These are phyloP conservation scores for Charadrius vociferus DNA, from an alignment of 2,113 vertebrate species.

Conservation along the genomic window DNA sequence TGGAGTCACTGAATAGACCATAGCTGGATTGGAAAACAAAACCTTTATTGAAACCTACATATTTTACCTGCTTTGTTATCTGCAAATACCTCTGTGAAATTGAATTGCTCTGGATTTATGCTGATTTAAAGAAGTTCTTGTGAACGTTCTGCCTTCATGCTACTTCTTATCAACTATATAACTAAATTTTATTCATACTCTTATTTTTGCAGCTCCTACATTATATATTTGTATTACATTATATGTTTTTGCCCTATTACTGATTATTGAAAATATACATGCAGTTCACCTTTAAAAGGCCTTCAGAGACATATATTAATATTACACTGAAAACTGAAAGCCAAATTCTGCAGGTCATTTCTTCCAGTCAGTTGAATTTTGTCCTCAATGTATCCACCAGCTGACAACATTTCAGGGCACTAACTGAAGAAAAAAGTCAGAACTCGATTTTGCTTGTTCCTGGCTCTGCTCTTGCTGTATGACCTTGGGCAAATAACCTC, in stretches of 20 bases:
- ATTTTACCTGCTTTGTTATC: neutral
- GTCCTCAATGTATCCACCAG: neutral
- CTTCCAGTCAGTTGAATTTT: neutral
- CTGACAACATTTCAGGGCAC: neutral
- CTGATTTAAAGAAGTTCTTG: neutral
- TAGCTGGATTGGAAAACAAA: neutral
- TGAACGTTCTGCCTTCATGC: neutral
- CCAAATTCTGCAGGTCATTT: neutral
- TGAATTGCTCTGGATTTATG: neutral
- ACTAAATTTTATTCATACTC: neutral
- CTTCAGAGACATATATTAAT: neutral
- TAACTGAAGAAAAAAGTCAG: neutral
- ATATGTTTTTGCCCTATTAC: neutral
- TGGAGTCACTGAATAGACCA: neutral
- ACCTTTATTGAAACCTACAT: neutral
- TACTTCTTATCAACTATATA: neutral
- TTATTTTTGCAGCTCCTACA: neutral
- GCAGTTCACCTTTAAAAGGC: neutral
- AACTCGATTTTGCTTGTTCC: neutral
- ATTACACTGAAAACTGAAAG: neutral
- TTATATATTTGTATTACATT: neutral
- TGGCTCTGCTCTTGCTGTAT: neutral
- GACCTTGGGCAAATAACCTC: constrained; percentile 48
- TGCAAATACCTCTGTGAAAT: neutral
- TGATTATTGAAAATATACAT: neutral